Evolutionary conservation across 2,888 invertebrate species (phyloP).

Genomic region (Nasonovia ribisnigri): DNA sequence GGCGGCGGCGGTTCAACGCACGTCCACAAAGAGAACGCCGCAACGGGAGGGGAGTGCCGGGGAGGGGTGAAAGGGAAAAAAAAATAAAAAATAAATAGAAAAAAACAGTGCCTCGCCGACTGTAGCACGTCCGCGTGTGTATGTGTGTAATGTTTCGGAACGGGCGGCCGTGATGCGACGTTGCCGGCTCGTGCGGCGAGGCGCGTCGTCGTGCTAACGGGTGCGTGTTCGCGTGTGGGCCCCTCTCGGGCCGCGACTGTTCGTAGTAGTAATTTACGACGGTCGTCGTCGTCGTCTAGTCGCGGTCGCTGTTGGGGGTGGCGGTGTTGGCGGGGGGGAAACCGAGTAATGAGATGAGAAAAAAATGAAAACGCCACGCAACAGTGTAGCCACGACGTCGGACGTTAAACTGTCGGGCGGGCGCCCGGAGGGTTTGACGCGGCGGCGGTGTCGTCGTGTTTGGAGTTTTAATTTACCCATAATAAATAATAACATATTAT

Average conservation of each 20-base stretch:
- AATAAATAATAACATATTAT: not conserved
- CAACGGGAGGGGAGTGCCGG: not conserved
- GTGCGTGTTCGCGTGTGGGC: not conserved
- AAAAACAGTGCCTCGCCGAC: slow-evolving; percentile 17
- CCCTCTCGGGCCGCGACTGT: not conserved
- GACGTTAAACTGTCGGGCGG: not conserved
- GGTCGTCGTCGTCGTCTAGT: not conserved
- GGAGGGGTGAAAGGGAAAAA: not conserved
- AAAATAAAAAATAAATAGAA: not conserved
- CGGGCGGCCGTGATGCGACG: slow-evolving; percentile 43
- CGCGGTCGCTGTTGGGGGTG: not conserved
- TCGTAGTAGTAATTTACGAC: slow-evolving; percentile 1
- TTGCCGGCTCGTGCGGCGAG: not conserved
- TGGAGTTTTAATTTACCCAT: not conserved
- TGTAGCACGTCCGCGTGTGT: not conserved
- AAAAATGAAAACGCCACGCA: not conserved
- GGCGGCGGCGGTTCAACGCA: slow-evolving; percentile 59
- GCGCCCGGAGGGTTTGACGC: not conserved
- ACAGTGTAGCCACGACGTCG: slow-evolving; percentile 12
- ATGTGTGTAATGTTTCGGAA: slow-evolving; percentile 53
- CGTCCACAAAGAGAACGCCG: slow-evolving; percentile 56
- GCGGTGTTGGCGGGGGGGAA: not conserved
- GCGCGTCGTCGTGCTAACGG: not conserved
- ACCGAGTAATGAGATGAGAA: not conserved
- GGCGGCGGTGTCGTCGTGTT: not conserved